phyloP scores from a whole-genome alignment of 1,140 invertebrate genomes.

The Cotesia glomerata region DNA sequence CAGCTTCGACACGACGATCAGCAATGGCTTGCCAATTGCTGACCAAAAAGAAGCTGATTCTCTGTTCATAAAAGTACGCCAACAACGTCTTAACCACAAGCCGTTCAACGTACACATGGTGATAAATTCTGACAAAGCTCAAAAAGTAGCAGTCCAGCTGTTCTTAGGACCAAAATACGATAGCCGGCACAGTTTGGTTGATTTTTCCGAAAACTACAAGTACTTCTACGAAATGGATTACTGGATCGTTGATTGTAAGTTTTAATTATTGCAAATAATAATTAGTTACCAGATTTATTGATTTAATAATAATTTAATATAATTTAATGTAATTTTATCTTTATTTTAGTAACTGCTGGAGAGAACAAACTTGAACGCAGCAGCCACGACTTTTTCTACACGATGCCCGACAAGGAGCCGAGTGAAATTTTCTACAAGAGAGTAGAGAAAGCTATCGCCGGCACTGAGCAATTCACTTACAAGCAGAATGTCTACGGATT shows the following conservation, averaged over 20 bases:
- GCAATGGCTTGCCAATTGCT: conserved; percentile 52
- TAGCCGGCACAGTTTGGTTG: conserved; percentile 60
- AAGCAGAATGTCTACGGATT: conserved; percentile 59
- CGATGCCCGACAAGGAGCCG: conserved; percentile 40
- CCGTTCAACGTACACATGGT: conserved; percentile 66
- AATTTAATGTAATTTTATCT: neutral
- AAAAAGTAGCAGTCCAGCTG: conserved; percentile 64
- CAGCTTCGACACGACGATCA: conserved; percentile 61
- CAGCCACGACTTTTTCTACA: conserved; percentile 51
- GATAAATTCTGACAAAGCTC: conserved; percentile 64
- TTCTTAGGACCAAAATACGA: conserved; percentile 71
- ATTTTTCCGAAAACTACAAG: conserved; percentile 61
- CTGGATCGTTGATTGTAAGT: conserved; percentile 54
- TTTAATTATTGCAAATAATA: neutral
- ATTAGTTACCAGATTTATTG: neutral
- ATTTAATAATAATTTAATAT: neutral
- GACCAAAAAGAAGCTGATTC: conserved; percentile 36
- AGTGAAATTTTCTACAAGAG: conserved; percentile 45
- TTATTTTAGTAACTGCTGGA: conserved; percentile 47
- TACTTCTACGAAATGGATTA: conserved; percentile 72
- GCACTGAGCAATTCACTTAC: conserved; percentile 35
- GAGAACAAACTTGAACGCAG: conserved; percentile 48
- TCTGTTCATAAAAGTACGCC: conserved; percentile 61
- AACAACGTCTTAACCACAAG: conserved; percentile 69
- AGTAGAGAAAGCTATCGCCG: conserved; percentile 46